A percentile compares a stretch with the other conserved stretches of the same genome.
These are phyloP conservation scores for Cryptomyrus ogoouensis DNA, from an alignment of 2,113 vertebrate species.

Conservation along the genomic window DNA sequence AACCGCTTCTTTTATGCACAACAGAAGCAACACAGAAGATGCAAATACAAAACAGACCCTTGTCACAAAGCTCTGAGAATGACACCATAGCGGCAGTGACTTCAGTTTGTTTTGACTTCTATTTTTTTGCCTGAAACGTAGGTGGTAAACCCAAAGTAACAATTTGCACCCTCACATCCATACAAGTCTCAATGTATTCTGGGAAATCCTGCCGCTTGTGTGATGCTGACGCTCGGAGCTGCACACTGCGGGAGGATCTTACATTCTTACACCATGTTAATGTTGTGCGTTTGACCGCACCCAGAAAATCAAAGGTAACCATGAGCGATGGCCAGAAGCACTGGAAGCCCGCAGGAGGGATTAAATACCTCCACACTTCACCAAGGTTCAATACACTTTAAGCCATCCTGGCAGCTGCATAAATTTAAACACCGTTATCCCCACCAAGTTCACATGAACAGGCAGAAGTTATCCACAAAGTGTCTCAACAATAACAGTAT, in stretches of 20 bases:
- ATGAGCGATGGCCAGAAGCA: not conserved
- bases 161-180: not conserved
- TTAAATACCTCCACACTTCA: not conserved
- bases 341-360: not conserved
- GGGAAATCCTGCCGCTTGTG: not conserved
- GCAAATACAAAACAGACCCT: not conserved
- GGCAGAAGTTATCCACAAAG: not conserved
- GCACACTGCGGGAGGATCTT: not conserved
- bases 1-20: not conserved
- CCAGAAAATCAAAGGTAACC: constrained; percentile 14
- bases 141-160: not conserved
- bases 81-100: not conserved
- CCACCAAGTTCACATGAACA: not conserved
- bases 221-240: not conserved
- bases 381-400: not conserved
- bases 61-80: not conserved
- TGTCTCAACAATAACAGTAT: not conserved
- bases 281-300: not conserved
- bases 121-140: not conserved
- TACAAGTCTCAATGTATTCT: not conserved
- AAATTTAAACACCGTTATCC: not conserved
- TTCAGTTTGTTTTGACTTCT: not conserved
- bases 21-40: not conserved
- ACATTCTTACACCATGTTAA: not conserved
- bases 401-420: not conserved